phyloP scores from a whole-genome alignment of 2,888 invertebrate genomes.

The Sinodicranocentrus sp. region DNA sequence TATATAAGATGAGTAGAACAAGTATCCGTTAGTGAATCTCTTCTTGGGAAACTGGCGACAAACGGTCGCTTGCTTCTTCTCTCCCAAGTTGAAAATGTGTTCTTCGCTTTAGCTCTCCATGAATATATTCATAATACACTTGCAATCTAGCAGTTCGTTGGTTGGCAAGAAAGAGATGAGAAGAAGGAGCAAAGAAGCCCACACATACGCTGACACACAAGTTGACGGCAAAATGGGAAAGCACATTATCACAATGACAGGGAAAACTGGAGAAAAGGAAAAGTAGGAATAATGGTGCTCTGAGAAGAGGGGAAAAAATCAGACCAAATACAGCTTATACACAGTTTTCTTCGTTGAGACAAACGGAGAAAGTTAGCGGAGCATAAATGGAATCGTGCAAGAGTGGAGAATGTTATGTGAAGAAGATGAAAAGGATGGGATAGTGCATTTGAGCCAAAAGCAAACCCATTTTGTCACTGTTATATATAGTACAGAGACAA shows the following conservation, averaged over 20 bases:
- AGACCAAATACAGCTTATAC: background rate
- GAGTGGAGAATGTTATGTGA: constrained; percentile 13
- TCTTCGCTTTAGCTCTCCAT: too few species aligned
- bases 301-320: background rate
- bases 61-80: background rate
- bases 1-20: constrained; percentile 21
- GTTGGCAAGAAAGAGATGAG: too few species aligned
- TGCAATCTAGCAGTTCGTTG: too few species aligned
- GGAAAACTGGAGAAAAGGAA: background rate
- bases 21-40: background rate
- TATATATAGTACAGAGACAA: background rate
- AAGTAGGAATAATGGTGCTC: background rate
- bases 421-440: background rate
- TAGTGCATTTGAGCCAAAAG: constrained; percentile 8
- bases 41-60: constrained; percentile 12
- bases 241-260: constrained; percentile 15
- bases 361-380: constrained; percentile 23
- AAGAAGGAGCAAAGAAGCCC: too few species aligned
- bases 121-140: too few species aligned
- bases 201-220: background rate
- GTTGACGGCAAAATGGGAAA: background rate
- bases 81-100: too few species aligned
- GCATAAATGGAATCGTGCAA: constrained; percentile 7
- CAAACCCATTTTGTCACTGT: constrained; percentile 32
- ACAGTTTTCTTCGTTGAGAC: constrained; percentile 3